Percentiles rank a stretch among this genome's conserved stretches.
These are phyloP conservation scores for Egretta garzetta DNA, from an alignment of 2,113 vertebrate species.

Conservation along the genomic window DNA sequence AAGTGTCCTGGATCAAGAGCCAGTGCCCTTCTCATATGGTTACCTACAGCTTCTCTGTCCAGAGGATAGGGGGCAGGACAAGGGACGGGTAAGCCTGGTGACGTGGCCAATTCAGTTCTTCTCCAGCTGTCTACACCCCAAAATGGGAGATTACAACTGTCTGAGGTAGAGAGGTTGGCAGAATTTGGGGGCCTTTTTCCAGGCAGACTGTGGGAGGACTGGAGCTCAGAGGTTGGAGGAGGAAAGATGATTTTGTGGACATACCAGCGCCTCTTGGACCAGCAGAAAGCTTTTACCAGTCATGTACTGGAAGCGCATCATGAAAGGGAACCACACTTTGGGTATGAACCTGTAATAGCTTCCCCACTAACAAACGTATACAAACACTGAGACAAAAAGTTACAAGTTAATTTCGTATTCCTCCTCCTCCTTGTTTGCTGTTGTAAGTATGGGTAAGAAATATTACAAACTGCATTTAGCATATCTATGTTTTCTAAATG, in stretches of 20 bases:
- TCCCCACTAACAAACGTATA: not conserved
- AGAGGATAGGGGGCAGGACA: not conserved
- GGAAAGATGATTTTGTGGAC: not conserved
- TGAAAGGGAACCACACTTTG: not conserved
- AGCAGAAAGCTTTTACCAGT: not conserved
- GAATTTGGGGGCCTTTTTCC: not conserved
- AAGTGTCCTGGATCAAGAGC: not conserved
- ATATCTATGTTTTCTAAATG: not conserved
- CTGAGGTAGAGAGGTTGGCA: not conserved
- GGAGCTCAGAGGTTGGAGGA: not conserved
- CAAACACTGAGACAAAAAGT: not conserved
- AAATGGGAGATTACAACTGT: not conserved
- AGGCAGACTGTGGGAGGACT: not conserved
- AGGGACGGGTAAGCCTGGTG: not conserved
- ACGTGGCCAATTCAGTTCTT: not conserved
- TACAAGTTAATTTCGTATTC: not conserved
- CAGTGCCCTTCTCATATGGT: not conserved
- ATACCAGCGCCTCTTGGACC: not conserved
- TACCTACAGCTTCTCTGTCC: not conserved
- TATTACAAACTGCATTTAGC: not conserved
- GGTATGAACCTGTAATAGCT: not conserved
- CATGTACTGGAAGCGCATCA: not conserved
- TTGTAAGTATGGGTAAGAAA: not conserved
- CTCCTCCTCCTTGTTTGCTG: not conserved
- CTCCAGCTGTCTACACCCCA: not conserved